phyloP scores from a whole-genome alignment of 92 coral and sea anemone species.

The Desmophyllum pertusum region DNA sequence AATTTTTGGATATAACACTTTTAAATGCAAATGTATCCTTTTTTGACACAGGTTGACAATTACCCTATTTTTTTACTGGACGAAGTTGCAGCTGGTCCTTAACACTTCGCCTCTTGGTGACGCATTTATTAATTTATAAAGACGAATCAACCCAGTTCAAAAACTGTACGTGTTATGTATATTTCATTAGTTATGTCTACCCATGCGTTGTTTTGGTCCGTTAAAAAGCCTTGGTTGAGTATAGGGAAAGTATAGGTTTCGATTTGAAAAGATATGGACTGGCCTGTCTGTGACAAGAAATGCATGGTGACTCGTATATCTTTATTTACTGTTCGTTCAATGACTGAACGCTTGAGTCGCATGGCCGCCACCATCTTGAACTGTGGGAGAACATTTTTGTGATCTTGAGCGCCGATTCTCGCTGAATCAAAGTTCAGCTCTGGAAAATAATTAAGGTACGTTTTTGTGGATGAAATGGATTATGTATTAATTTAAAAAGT shows the following conservation, averaged over 20 bases:
- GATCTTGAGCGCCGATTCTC: too few relatives aligned
- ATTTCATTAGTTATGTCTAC: conserved; percentile 26
- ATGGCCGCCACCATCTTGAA: neutral
- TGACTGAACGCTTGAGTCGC: neutral
- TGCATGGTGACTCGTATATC: neutral
- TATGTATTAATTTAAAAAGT: too few relatives aligned
- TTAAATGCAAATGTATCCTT: conserved; percentile 21
- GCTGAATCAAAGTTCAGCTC: too few relatives aligned
- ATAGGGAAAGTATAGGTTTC: neutral
- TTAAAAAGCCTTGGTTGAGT: neutral
- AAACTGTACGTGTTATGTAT: conserved; percentile 13
- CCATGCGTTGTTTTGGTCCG: neutral
- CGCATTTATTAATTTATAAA: conserved; percentile 9
- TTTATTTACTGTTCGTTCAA: neutral
- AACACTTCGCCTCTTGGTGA: conserved; percentile 14
- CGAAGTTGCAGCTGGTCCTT: conserved; percentile 13
- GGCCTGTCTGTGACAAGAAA: neutral
- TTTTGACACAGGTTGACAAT: neutral
- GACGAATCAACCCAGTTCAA: neutral
- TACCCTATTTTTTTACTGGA: neutral
- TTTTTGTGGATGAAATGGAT: too few relatives aligned
- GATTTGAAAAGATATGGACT: neutral
- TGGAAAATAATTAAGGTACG: too few relatives aligned
- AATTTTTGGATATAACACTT: neutral
- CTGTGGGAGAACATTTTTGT: too few relatives aligned